Evolutionary conservation across 2,113 vertebrate genomes (phyloP), one percentile per base, ranked within the genome.

Genomic region (Eulacestoma nigropectus): DNA sequence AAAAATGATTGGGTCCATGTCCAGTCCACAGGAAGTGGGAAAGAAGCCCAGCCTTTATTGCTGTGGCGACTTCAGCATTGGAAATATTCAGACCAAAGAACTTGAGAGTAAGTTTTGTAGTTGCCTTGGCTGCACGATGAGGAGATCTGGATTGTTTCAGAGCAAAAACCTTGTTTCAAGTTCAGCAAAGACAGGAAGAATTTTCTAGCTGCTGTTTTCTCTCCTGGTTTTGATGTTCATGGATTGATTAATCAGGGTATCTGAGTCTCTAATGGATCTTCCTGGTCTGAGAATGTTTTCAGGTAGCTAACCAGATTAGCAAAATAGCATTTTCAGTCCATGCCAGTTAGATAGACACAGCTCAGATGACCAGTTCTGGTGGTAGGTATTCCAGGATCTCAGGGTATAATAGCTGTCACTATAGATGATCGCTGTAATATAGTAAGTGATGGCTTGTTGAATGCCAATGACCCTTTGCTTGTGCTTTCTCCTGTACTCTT

Each of bases 51-150:
- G 14, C 26, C 33, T 64, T 76, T 87, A 53, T 22, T 89, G 74
- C 82, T 88, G 90, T 2, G 73, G 90, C 1, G 0, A 53, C 35
- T 78, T 77, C 64, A 81, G 72, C 46, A 3, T 10, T 92, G 60
- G 79, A 96, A 96, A 70, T 93, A 96, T 74, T 96, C 75, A 84
- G 76, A 93, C 85, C 64, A 56, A 88, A 90, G 68, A 84, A 94
- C 68, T 19, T 77, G 60, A 89, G 56, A 70, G 6, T 29, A 64
- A n/a, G 30, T 74, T 89, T 47, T 78, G 44, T 82, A 87, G 68
- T 84, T 90, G 59, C 56, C 19, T 93, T 93, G 87, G 72, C 95
- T 88, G 12, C 32, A 16, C 0, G 0, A 15, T 70, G 75, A 64
- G 22, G 59, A 70, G 62, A 41, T 87, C 27, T 80, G 76, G 56